Base-by-base conservation (phyloP, 2,888 invertebrate genomes). In the Drosophila bunnanda region DNA sequence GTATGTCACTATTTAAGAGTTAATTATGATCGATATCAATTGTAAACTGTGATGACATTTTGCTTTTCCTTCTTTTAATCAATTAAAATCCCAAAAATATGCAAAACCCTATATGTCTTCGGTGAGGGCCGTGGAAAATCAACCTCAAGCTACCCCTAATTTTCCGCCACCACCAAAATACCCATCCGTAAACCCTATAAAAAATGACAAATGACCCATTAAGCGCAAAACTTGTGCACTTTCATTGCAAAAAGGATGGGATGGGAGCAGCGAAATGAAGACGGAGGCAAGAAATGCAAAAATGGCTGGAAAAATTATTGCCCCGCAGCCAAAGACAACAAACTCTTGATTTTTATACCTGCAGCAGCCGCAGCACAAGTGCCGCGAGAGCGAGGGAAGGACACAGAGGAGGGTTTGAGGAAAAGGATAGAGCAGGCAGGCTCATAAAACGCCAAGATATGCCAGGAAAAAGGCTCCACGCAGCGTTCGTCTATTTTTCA, bases 121-220 rank as follows among this genome's bases (percentile, higher is more conserved):
- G 43, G 32, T 15, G 9, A 22, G 43, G 43, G 28, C 56, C 32
- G 34, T 43, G 17, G 60, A 32, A 12, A 25, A 22, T 34, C 30
- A 12, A 10, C 13, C 15, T n/a, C 10, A 30, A 7, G 10, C n/a
- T 17, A 54, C 25, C 25, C 25, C 44, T 30, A 34, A 34, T 20
- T 13, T 32, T n/a, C 65, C 44, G 10, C 25, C 43, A 43, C 50
- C 43, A n/a, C n/a, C 20, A 20, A 22, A 25, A 36, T 38, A 32
- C 20, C 38, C 65, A 17, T 34, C 74, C 55, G 32, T 52, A 53
- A 71, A 48, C 60, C 68, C 75, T 56, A 85, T 85, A 88, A 88
- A 82, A 89, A 79, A 80, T 89, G 89, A 89, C 88, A 88, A 85
- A 89, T 85, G 89, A 82, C 62, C 89, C 89, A 85, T 89, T 89